Evolutionary conservation across 1,140 invertebrate species (phyloP).

Genomic region (Ectropis grisescens): DNA sequence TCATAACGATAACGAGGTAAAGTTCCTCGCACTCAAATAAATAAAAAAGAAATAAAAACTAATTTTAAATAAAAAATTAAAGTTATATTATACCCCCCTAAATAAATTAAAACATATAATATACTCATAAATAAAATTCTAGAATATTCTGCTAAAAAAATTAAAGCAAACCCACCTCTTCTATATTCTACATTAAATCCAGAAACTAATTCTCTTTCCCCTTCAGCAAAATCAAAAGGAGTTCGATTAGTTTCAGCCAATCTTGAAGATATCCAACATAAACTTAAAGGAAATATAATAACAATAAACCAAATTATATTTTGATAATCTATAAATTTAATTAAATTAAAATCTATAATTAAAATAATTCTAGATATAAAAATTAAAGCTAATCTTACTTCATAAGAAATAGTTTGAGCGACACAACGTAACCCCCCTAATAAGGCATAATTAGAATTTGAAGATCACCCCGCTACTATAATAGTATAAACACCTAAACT

Average conservation of each 20-base stretch:
- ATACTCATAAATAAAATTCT: slow-evolving; percentile 78
- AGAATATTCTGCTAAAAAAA: slow-evolving; percentile 80
- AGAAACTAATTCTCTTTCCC: slow-evolving; percentile 81
- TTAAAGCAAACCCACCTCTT: slow-evolving; percentile 76
- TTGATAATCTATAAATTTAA: slow-evolving; percentile 70
- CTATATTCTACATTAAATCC: slow-evolving; percentile 84
- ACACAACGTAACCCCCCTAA: slow-evolving; percentile 74
- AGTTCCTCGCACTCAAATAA: slow-evolving; percentile 72
- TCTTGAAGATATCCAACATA: slow-evolving; percentile 71
- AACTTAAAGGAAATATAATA: slow-evolving; percentile 62
- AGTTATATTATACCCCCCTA: slow-evolving; percentile 46
- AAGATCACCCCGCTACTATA: slow-evolving; percentile 73
- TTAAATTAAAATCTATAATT: slow-evolving; percentile 45
- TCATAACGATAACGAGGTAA: slow-evolving; percentile 73
- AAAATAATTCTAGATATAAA: slow-evolving; percentile 67
- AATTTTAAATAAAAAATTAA: slow-evolving; percentile 68
- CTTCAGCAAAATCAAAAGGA: slow-evolving; percentile 84
- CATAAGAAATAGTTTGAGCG: slow-evolving; percentile 79
- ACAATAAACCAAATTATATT: slow-evolving; percentile 38
- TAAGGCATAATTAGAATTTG: slow-evolving; percentile 77
- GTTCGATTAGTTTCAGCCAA: slow-evolving; percentile 81
- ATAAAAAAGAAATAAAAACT: slow-evolving; percentile 66
- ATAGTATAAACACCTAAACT: slow-evolving; percentile 72
- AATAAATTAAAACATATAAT: slow-evolving; percentile 70
- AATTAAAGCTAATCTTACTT: slow-evolving; percentile 71